Conservation (phyloP, 1,140 invertebrate species). For the Caenorhabditis brenneri region DNA sequence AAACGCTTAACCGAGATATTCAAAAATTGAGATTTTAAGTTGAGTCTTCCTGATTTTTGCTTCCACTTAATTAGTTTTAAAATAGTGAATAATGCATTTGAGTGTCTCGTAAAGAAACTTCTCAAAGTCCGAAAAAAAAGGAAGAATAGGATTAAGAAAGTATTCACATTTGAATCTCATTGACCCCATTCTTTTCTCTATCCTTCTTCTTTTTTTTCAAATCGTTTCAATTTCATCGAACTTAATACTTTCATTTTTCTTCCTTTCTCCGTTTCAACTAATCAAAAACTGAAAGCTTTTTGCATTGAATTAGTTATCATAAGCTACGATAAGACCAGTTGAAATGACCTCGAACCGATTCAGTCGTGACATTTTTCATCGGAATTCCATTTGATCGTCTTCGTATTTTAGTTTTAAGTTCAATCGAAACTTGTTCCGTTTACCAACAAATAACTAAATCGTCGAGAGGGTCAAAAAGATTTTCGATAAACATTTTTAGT, state of each 20-base stretch:
- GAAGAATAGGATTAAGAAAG: neutral
- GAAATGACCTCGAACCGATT: constrained; percentile 4
- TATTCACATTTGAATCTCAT: constrained; percentile 31
- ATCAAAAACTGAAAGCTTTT: neutral
- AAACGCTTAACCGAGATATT: no score
- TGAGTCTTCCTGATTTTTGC: no score
- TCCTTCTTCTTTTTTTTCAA: neutral
- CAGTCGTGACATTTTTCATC: neutral
- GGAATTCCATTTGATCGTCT: neutral
- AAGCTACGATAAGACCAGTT: constrained; percentile 7
- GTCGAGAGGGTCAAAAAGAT: constrained; percentile 11
- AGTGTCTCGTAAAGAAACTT: no score
- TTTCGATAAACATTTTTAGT: neutral
- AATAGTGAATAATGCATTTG: no score
- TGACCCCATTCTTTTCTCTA: neutral
- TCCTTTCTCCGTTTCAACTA: no score
- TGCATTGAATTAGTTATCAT: neutral
- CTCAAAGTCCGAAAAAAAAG: no score
- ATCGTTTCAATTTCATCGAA: neutral
- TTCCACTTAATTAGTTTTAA: no score
- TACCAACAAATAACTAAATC: neutral
- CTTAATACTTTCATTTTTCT: neutral
- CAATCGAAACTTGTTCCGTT: constrained; percentile 32
- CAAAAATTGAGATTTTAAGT: no score
- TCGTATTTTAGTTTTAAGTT: neutral